These are phyloP conservation scores for Plebejus anna DNA, from an alignment of 2,888 invertebrate genomes.

Conservation along the genomic window DNA sequence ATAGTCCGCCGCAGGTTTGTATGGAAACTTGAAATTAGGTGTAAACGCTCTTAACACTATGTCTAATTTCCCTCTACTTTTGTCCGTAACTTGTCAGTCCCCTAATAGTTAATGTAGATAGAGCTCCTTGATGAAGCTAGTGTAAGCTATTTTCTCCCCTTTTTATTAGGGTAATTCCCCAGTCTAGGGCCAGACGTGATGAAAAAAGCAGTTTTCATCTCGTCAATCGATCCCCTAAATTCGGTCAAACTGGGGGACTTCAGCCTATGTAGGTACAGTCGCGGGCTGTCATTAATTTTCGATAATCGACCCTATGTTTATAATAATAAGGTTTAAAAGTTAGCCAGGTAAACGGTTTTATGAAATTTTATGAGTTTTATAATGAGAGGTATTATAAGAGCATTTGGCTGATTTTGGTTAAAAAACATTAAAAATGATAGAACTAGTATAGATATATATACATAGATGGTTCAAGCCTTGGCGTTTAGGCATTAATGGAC, in stretches of 20 bases:
- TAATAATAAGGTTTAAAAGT: neutral
- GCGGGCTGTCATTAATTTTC: neutral
- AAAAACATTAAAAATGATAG: too few species aligned
- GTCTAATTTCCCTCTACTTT: neutral
- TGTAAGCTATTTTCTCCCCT: neutral
- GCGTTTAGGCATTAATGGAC: too few species aligned
- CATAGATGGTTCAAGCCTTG: too few species aligned
- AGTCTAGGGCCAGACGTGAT: conserved; percentile 15
- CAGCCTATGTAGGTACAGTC: neutral
- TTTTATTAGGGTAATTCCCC: neutral
- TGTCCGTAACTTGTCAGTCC: neutral
- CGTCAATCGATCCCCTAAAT: conserved; percentile 1
- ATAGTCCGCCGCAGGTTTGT: too few species aligned
- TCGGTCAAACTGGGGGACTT: conserved; percentile 23
- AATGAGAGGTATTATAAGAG: too few species aligned
- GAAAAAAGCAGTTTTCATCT: conserved; percentile 12
- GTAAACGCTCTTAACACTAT: too few species aligned
- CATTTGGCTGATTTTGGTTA: too few species aligned
- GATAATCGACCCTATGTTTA: neutral
- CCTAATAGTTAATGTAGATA: neutral
- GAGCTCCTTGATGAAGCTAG: neutral
- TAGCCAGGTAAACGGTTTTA: neutral
- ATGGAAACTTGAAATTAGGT: too few species aligned
- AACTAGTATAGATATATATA: too few species aligned
- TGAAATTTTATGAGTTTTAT: too few species aligned